phyloP scores from a whole-genome alignment of 2,113 vertebrate genomes.

The Platysteira castanea region DNA sequence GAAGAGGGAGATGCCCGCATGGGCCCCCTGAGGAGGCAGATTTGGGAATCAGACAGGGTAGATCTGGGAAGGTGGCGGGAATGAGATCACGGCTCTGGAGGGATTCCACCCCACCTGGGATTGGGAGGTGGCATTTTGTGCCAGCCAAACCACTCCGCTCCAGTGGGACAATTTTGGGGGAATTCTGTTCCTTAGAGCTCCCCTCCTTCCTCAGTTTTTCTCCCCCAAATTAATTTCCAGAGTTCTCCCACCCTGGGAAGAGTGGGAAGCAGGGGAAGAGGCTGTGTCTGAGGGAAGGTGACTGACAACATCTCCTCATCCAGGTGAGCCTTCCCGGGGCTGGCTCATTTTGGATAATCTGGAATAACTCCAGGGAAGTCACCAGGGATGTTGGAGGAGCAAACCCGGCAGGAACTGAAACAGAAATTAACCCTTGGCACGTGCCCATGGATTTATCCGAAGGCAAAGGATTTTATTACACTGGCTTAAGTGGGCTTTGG shows the following conservation, averaged over 20 bases:
- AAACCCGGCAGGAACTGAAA: neutral
- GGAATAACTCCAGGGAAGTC: neutral
- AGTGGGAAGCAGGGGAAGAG: neutral
- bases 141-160: neutral
- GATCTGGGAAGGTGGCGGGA: neutral
- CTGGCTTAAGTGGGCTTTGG: conserved; percentile 28
- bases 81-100: neutral
- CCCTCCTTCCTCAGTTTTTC: neutral
- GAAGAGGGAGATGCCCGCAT: neutral
- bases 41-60: neutral
- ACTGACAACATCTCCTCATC: neutral
- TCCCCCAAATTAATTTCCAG: neutral
- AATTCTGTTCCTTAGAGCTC: neutral
- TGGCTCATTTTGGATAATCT: neutral
- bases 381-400: neutral
- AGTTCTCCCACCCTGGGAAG: neutral
- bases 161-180: accelerated
- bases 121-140: neutral
- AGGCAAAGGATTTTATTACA: conserved; percentile 42
- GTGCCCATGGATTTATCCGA: conserved; percentile 7
- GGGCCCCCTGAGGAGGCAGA: neutral
- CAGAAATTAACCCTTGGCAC: conserved; percentile 42
- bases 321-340: neutral
- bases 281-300: neutral
- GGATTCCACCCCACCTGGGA: neutral